Percentiles rank a stretch among this genome's conserved stretches.
Evolutionary conservation across 2,888 invertebrate genomes (phyloP).

Genomic region (Thysanoteuthis rhombus): DNA sequence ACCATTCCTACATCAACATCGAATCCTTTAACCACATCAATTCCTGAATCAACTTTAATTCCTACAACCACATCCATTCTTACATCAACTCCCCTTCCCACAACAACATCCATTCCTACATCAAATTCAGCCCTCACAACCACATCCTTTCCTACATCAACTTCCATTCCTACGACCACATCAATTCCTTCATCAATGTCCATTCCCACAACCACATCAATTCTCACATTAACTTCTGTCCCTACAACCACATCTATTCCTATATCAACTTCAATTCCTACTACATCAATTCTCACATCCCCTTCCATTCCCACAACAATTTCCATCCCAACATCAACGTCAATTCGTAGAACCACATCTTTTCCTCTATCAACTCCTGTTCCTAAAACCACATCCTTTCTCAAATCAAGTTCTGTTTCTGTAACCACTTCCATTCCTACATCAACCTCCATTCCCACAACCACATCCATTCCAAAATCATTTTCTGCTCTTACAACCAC

Average conservation of each 20-base stretch:
- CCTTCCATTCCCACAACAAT: neutral
- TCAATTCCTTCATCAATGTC: too few species aligned
- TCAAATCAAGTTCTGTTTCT: neutral
- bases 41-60: neutral
- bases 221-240: rapidly evolving
- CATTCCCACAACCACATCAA: too few species aligned
- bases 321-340: neutral
- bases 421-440: too few species aligned
- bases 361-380: neutral
- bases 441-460: too few species aligned
- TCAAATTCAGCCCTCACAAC: neutral
- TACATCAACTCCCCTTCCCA: too few species aligned
- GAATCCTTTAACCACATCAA: neutral
- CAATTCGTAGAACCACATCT: neutral
- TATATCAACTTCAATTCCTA: neutral
- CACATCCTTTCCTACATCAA: neutral
- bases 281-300: too few species aligned
- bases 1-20: too few species aligned
- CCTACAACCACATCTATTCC: too few species aligned
- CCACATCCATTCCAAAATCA: rapidly evolving
- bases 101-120: neutral
- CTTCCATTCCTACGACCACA: too few species aligned
- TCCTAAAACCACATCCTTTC: neutral
- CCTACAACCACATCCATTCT: neutral
- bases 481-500: too few species aligned